Base-by-base conservation (phyloP, 1,140 invertebrate genomes). In the Lysiphlebus fabarum region DNA sequence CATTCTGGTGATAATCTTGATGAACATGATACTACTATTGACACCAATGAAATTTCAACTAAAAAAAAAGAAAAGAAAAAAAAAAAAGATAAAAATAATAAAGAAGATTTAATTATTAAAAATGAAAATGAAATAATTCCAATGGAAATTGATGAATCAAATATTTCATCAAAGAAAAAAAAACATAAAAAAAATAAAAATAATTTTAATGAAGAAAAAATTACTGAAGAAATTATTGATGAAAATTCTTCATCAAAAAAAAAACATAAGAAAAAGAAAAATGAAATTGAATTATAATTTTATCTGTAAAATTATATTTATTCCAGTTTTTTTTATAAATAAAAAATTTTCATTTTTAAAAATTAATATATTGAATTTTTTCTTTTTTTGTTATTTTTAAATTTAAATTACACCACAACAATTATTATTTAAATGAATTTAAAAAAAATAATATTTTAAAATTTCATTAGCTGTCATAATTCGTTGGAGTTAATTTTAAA, bases 121-220 rank as follows among this genome's bases (percentile, higher is more conserved):
- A 40, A 7, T 40, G 38, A 40, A 10, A 14, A 45, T 14, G 9
- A 6, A 17, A 41, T 43, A 47, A 26, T 11, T 10, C 3, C 11
- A 37, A 26, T 6, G n/a, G 38, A 49, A 42, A 51, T 40, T 42
- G 2, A 26, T 11, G 34, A 45, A 34, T 10, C n/a, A 10, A 41
- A 59, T 17, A 17, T 33, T 11, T 11, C n/a, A 36, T 12, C 7
- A 42, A 49, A 41, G 9, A 9, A 10, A 11, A 51, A 33, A 53
- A 43, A 51, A 6, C 38, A 58, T 1, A 47, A 59, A 41, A 55
- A 60, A 34, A 54, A 59, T 34, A 49, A 55, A 43, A 60, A 55
- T 10, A 10, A 14, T 8, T 12, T 4, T 1, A 34, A 42, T 7
- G 40, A 34, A 38, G 43, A 36, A 45, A 51, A 7, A 10, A 49